Conservation (phyloP, 2,797 vertebrate genomes). For the Sarcophilus harrisii region DNA sequence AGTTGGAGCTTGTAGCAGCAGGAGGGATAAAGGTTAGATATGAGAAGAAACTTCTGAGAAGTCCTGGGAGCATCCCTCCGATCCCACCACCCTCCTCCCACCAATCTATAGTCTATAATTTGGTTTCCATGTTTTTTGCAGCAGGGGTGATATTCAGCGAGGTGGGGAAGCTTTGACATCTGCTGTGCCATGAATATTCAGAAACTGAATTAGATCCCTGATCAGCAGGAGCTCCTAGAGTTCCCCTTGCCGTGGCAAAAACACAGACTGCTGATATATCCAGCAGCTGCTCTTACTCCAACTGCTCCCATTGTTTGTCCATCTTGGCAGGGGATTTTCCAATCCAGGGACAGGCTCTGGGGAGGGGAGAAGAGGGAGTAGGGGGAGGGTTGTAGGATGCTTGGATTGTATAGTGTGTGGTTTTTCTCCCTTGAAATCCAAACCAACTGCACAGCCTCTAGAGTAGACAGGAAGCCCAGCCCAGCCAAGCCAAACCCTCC, state of each 20-base stretch:
- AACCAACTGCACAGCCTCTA: constrained; percentile 38
- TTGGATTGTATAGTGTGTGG: constrained; percentile 43
- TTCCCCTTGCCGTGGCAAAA: constrained; percentile 52
- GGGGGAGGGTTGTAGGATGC: constrained; percentile 59
- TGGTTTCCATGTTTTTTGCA: constrained; percentile 22
- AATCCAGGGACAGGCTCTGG: constrained; percentile 68
- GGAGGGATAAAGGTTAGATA: background rate
- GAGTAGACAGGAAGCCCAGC: constrained; percentile 48
- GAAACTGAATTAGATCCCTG: constrained; percentile 64
- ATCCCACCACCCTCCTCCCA: background rate
- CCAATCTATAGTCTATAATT: background rate
- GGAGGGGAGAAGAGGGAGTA: constrained; percentile 45
- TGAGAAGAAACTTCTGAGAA: background rate
- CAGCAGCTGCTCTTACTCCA: constrained; percentile 79
- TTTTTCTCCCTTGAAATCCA: constrained; percentile 70
- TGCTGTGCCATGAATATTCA: constrained; percentile 79
- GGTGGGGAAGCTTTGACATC: constrained; percentile 72
- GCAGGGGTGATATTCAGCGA: constrained; percentile 46
- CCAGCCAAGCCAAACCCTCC: constrained; percentile 18
- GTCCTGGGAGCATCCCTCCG: background rate
- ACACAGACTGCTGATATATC: constrained; percentile 75
- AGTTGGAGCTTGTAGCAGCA: background rate
- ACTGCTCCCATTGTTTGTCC: constrained; percentile 79
- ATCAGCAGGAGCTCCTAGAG: constrained; percentile 67
- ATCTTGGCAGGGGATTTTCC: constrained; percentile 78